A percentile compares a stretch with the other conserved stretches of the same genome.
Conservation (phyloP, 2,797 vertebrate genomes). For the Danio aesculapii region DNA sequence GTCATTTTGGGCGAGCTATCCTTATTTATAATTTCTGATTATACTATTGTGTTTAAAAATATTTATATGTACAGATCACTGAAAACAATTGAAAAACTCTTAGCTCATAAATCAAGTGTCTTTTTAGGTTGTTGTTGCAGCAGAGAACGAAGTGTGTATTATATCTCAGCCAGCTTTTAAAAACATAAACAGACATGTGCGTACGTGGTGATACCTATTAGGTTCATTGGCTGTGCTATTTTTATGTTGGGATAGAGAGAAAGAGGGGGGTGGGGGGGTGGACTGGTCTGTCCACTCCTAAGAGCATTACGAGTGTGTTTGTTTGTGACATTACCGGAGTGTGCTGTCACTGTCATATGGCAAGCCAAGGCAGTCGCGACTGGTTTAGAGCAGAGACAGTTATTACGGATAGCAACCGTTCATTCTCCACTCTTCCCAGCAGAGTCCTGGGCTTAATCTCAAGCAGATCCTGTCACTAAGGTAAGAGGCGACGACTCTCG, state of each 20-base stretch:
- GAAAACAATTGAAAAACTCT: too few species aligned
- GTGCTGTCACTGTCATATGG: slow-evolving; percentile 71
- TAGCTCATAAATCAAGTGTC: not conserved
- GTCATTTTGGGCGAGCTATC: not conserved
- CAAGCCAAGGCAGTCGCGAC: slow-evolving; percentile 62
- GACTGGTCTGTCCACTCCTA: slow-evolving; percentile 50
- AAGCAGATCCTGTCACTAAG: slow-evolving; percentile 45
- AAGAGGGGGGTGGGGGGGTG: slow-evolving; percentile 24
- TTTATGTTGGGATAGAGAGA: slow-evolving; percentile 42
- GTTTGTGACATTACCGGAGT: slow-evolving; percentile 68
- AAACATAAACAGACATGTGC: slow-evolving; percentile 13
- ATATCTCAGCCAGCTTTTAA: not conserved
- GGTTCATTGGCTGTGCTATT: slow-evolving; percentile 59
- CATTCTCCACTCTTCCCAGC: slow-evolving; percentile 25
- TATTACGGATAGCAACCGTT: slow-evolving; percentile 47
- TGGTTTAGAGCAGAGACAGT: slow-evolving; percentile 64
- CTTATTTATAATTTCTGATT: not conserved
- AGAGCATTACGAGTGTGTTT: slow-evolving; percentile 70
- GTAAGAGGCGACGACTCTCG: slow-evolving; percentile 33
- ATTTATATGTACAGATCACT: not conserved
- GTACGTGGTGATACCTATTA: slow-evolving; percentile 43
- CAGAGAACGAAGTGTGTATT: not conserved
- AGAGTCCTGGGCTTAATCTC: slow-evolving; percentile 35
- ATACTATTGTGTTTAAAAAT: not conserved
- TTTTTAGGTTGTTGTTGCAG: slow-evolving; percentile 1